Evolutionary conservation across 2,113 vertebrate species (phyloP), one percentile per base, ranked within the genome.

Genomic region (Ageneiosus marmoratus): DNA sequence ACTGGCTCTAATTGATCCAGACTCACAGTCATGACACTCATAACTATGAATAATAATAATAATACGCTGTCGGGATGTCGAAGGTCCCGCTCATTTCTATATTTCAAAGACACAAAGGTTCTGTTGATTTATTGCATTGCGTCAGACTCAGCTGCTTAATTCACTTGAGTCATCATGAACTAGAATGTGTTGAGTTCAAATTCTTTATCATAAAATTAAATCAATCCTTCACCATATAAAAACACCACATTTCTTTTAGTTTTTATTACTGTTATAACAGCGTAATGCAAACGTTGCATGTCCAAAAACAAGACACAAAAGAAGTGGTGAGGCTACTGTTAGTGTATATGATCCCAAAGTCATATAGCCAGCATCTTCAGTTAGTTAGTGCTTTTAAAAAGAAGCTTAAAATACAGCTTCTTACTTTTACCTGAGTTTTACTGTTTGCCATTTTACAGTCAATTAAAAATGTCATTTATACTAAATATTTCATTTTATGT

Each of bases 111-210:
- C 58, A 77, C 67, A 44, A 16, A 27, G 22, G 50, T 4, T 32
- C 34, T 41, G 41, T 55, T 73, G 9, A 41, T 76, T 34, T 70
- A 60, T 10, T 50, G 46, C 50, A 41, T 41, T 77, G 73, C 62
- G 20, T 77, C 73, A 67, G 32, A 51, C 16, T n/a, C 27, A 63
- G 27, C 29, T 67, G 34, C 24, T 67, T 20, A 16, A 24, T 62
- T 82, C 56, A 63, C 15, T 83, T 32, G 13, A 78, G 75, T 77
- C 74, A 70, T 58, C 50, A 34, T 83, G 74, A 78, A 67, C 34
- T 77, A 53, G 77, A 27, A 24, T 56, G 74, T 79, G 73, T 72
- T 13, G 12, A 83, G 65, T 55, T 77, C 32, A 55, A 44, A 41
- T 9, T 13, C 11, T 58, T 41, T 37, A 44, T 7, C 20, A 1